Evolutionary conservation across 2,888 invertebrate species (phyloP).

Genomic region (Acrobasis consociella): DNA sequence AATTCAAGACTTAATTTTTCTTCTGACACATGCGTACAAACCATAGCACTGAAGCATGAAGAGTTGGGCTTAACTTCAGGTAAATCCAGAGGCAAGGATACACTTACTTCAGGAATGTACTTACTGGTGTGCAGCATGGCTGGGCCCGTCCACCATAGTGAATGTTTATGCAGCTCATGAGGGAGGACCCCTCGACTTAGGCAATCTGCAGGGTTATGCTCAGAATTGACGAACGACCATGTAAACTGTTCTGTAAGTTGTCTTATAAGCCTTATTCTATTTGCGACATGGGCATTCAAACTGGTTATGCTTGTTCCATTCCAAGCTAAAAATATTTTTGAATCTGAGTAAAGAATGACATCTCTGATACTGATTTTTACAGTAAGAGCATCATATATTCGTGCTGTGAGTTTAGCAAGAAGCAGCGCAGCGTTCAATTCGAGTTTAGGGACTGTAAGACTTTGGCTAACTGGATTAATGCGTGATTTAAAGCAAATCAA

Average conservation of each 20-base stretch:
- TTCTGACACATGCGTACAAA: background rate
- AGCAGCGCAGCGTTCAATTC: constrained; percentile 33
- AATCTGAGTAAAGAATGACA: constrained; percentile 31
- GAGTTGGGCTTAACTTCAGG: constrained; percentile 4
- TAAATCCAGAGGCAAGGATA: background rate
- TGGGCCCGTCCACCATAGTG: constrained; percentile 33
- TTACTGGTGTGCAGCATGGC: constrained; percentile 25
- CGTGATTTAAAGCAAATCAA: constrained; percentile 32
- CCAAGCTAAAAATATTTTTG: constrained; percentile 36
- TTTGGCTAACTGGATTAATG: constrained; percentile 21
- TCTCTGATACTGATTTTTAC: constrained; percentile 25
- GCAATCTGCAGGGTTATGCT: constrained; percentile 30
- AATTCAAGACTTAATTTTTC: background rate
- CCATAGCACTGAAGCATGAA: constrained; percentile 1
- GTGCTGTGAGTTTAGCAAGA: constrained; percentile 25
- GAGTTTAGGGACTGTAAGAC: constrained; percentile 28
- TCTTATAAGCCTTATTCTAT: constrained; percentile 31
- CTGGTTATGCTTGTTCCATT: constrained; percentile 25
- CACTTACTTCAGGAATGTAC: constrained; percentile 7
- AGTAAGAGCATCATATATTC: constrained; percentile 25
- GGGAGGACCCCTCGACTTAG: constrained; percentile 28
- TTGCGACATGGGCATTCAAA: constrained; percentile 32
- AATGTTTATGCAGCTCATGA: constrained; percentile 12
- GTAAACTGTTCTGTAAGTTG: constrained; percentile 20
- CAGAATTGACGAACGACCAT: constrained; percentile 29